Evolutionary conservation across 2,797 vertebrate genomes (phyloP), one percentile per base, ranked within the genome.

Genomic region (Neosalanx taihuensis): DNA sequence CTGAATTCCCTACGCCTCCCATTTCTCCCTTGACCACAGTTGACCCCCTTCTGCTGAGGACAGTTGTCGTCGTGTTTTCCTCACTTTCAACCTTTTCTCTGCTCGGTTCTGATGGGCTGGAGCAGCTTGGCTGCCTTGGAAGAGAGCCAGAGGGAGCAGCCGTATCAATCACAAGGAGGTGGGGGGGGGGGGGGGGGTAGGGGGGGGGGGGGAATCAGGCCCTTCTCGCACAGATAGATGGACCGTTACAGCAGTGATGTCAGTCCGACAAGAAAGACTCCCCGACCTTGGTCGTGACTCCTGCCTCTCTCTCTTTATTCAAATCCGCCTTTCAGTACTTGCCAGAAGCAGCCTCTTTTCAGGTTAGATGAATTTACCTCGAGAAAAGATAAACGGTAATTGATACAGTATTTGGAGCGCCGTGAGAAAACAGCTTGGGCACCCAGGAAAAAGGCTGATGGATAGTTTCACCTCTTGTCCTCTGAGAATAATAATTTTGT

Each of bases 231-330:
- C n/a, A 67, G 49, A 67, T 31, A 51, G 26, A 67, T 67, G 46
- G 49, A n/a, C 26, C 53, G 65, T 67, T 53, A 67, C 65, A 30
- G 26, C 46, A n/a, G 65, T 56, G 49, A 53, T 20, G 17, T 56
- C 70, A 72, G 4, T 2, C n/a, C 29, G 33, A 79, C 71, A 73
- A 15, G 20, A 73, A 74, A 78, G 78, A 71, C 61, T 79, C 59
- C 41, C 61, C 81, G 79, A 86, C 86, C 85, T 89, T 89, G 87
- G 72, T 57, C 69, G 29, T 70, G 66, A 84, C 76, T 69, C 59
- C 70, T 71, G 76, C 23, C 23, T 68, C 76, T 63, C 46, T 62
- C 46, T 79, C 67, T 15, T 20, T 72, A 71, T 80, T 81, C 72
- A 77, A 88, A 79, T 83, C 0, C 49, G 75, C 78, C 74, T 84